phyloP scores from a whole-genome alignment of 2,113 vertebrate genomes.

The Chrysemys picta region DNA sequence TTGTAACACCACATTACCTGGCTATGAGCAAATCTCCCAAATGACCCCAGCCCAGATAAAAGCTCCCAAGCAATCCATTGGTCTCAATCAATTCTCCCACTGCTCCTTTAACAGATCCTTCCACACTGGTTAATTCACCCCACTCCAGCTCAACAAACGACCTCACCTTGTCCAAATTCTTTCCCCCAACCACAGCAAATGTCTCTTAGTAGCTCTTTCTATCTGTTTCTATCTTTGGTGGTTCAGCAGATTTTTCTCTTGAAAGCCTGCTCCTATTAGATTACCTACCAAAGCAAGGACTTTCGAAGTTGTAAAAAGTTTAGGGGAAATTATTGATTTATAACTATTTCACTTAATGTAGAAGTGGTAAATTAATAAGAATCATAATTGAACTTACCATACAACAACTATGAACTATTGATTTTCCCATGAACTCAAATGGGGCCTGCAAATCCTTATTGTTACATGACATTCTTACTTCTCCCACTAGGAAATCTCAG shows the following conservation, averaged over 20 bases:
- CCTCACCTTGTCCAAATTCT: not conserved
- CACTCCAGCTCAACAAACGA: not conserved
- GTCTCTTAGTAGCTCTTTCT: not conserved
- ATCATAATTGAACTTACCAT: not conserved
- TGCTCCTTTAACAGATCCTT: not conserved
- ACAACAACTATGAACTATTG: not conserved
- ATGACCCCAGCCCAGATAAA: not conserved
- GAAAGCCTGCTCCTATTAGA: not conserved
- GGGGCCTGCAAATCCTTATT: not conserved
- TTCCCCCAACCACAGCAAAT: not conserved
- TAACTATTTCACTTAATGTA: accelerated
- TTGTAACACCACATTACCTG: not conserved
- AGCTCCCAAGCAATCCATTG: not conserved
- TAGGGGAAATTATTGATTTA: not conserved
- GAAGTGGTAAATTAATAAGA: not conserved
- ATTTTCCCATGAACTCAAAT: not conserved
- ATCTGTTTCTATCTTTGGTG: not conserved
- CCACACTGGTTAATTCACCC: not conserved
- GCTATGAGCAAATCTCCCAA: not conserved
- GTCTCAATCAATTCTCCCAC: not conserved
- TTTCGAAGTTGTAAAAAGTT: not conserved
- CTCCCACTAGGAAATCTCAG: not conserved
- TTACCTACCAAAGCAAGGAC: not conserved
- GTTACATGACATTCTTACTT: not conserved
- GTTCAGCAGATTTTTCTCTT: not conserved